Base-by-base conservation (phyloP, 2,888 invertebrate species). In the Quadroppia sp. region DNA sequence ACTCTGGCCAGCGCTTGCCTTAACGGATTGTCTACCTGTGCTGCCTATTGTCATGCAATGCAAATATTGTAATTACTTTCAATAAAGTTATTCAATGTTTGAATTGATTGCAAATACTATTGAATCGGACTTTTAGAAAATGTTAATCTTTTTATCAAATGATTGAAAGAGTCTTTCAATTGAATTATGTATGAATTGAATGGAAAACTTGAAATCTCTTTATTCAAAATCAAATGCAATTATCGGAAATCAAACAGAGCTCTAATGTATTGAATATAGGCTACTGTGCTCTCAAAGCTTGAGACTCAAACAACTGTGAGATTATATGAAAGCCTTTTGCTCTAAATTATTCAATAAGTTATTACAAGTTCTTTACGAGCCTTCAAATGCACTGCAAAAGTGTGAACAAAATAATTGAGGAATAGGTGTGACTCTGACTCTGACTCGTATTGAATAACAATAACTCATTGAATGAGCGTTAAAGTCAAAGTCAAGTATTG, bases 1-100 rank as follows among this genome's bases (percentile, higher is more conserved):
- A 90, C 86, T 71, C 89, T 84, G 0, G 92, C 90, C 6, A 88
- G 85, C 0, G 90, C 89, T 36, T 89, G 87, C 80, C 90, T 89
- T 48, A 89, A 80, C 0, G 90, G 89, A 80, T 90, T 91, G 81
- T 92, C 90, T 61, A 79, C 79, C 79, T 83, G 82, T 17, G 80
- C 80, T 9, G 88, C 85, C 81, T 92, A 90, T 64, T 71, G n/a
- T 45, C 3, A 17, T 13, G 1, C 1, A 28, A 28, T 45, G 42
- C 56, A 56, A 56, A 56, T 56, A 56, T 56, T 28, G 3, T 28
- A 56, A 45, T 50, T 50, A 17, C 11, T 28, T 56, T 30, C 13
- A 15, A 30, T 13, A n/a, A 56, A 56, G 15, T 56, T 56, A 56
- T 30, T 28, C 28, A 56, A 28, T 28, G n/a, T 23, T n/a, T 50